These are phyloP conservation scores for Liasis olivaceus DNA, from an alignment of 2,797 vertebrate species.

Conservation along the genomic window DNA sequence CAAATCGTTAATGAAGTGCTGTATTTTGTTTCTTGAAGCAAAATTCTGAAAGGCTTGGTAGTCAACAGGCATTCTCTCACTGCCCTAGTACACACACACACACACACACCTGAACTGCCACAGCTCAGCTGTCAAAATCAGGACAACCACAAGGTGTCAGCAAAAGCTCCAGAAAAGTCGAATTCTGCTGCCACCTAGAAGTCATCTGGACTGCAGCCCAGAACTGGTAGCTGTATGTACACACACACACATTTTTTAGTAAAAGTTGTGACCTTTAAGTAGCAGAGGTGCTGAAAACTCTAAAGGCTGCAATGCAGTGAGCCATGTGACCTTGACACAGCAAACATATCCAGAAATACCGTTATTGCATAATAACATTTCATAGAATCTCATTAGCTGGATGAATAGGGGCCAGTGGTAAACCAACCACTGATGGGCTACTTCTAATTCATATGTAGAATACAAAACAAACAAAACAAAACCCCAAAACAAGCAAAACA, in stretches of 20 bases:
- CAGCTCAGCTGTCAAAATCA: neutral
- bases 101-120: neutral
- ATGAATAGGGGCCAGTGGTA: neutral
- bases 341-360: neutral
- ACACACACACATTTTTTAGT: neutral
- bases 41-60: neutral
- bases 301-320: neutral
- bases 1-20: neutral
- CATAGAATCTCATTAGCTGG: neutral
- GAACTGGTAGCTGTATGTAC: neutral
- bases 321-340: neutral
- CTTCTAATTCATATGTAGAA: neutral
- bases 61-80: neutral
- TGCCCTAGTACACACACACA: neutral
- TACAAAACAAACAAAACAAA: neutral
- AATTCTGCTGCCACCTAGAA: neutral
- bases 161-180: neutral
- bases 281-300: neutral
- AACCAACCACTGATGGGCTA: neutral
- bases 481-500: neutral
- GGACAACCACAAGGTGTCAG: neutral
- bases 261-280: neutral
- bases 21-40: neutral
- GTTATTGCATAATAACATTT: neutral
- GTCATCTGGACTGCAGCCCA: neutral